Evolutionary conservation across 2,113 vertebrate genomes (phyloP).

Genomic region (Podilymbus podiceps): DNA sequence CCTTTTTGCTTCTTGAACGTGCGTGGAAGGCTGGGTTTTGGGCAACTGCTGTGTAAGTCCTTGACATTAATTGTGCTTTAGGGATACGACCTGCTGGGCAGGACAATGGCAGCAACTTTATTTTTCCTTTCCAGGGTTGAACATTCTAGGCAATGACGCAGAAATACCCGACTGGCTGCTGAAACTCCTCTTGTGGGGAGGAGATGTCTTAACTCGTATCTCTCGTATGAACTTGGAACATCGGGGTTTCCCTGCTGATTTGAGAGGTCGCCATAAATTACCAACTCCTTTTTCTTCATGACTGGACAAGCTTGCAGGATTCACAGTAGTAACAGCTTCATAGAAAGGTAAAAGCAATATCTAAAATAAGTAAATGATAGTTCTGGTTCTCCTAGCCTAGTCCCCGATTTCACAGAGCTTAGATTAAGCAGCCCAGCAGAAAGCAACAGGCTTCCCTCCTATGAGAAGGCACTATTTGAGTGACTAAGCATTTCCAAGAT

Average conservation of each 20-base stretch:
- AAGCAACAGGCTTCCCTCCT: background rate
- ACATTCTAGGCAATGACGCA: constrained; percentile 19
- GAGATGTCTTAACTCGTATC: constrained; percentile 38
- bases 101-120: constrained; percentile 73
- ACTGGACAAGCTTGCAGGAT: background rate
- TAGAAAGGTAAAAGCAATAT: background rate
- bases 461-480: background rate
- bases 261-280: background rate
- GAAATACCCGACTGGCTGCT: background rate
- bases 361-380: background rate
- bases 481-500: background rate
- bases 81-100: constrained; percentile 71
- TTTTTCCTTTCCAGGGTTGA: constrained; percentile 63
- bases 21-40: background rate
- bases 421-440: background rate
- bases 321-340: background rate
- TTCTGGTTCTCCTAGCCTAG: background rate
- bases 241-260: constrained; percentile 2
- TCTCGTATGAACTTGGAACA: background rate
- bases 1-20: background rate
- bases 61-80: constrained; percentile 78
- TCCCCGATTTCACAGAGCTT: background rate
- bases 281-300: background rate
- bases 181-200: constrained; percentile 26
- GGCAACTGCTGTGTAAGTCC: constrained; percentile 50